Conservation (phyloP, 1,140 invertebrate genomes). For the Trinorchestia longiramus region DNA sequence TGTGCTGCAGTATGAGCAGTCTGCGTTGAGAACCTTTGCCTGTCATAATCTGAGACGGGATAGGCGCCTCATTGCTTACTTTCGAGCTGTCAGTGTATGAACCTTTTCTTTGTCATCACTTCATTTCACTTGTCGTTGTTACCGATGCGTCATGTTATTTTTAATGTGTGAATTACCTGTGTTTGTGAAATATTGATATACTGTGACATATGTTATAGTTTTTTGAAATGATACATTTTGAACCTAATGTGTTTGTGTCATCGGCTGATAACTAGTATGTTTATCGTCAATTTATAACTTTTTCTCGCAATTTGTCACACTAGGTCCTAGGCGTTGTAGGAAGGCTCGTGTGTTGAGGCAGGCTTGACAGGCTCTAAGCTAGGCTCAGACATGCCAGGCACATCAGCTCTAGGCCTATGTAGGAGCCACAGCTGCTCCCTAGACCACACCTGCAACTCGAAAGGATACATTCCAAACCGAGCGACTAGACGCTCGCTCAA, state of each 20-base stretch:
- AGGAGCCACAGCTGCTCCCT: not conserved
- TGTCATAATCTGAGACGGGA: too few species aligned
- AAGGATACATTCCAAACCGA: conserved; percentile 47
- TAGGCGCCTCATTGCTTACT: too few species aligned
- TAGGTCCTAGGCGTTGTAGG: conserved; percentile 48
- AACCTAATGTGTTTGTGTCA: not conserved
- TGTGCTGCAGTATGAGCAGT: too few species aligned
- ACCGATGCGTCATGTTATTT: too few species aligned
- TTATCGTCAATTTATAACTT: not conserved
- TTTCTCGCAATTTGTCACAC: conserved; percentile 55
- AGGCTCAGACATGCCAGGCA: conserved; percentile 51
- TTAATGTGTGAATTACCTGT: too few species aligned
- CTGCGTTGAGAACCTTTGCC: too few species aligned
- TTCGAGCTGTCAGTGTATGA: too few species aligned
- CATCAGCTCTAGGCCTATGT: not conserved
- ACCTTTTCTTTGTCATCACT: too few species aligned
- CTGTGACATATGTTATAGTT: not conserved
- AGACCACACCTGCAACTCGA: not conserved
- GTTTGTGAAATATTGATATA: not conserved
- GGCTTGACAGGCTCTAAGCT: conserved; percentile 48
- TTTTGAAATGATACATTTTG: not conserved
- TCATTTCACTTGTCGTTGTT: too few species aligned
- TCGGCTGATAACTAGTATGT: not conserved
- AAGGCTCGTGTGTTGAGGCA: conserved; percentile 51
- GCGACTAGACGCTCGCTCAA: conserved; percentile 23